These are phyloP conservation scores for Drosophila mimetica DNA, from an alignment of 2,888 invertebrate genomes.

Conservation along the genomic window DNA sequence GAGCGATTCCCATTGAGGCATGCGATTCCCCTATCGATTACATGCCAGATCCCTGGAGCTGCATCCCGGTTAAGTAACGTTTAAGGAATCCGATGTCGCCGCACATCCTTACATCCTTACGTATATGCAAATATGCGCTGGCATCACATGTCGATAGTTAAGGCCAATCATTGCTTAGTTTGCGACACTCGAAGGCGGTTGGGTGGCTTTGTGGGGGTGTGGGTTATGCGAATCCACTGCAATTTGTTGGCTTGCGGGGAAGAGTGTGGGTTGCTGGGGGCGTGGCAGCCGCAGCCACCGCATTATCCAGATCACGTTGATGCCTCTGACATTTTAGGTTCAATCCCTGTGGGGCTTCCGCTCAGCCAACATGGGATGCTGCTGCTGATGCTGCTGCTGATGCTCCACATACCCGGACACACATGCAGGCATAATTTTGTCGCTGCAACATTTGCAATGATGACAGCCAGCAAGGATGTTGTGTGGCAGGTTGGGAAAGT, in stretches of 20 bases:
- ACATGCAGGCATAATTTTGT: slow-evolving; percentile 68
- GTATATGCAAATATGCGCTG: slow-evolving; percentile 29
- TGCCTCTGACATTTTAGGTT: slow-evolving; percentile 77
- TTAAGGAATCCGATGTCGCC: slow-evolving; percentile 40
- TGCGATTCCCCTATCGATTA: slow-evolving; percentile 38
- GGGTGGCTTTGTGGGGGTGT: neutral
- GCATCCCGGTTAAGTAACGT: slow-evolving; percentile 38
- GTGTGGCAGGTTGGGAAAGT: slow-evolving; percentile 25
- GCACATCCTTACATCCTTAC: slow-evolving; percentile 35
- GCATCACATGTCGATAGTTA: slow-evolving; percentile 53
- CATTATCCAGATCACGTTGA: slow-evolving; percentile 73
- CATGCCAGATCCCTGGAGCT: slow-evolving; percentile 34
- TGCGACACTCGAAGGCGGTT: slow-evolving; percentile 44
- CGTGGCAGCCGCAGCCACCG: slow-evolving; percentile 57
- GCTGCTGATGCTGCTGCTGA: slow-evolving; percentile 26
- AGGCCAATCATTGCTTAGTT: slow-evolving; percentile 58
- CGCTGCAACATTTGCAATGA: slow-evolving; percentile 73
- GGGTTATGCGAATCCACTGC: slow-evolving; percentile 20
- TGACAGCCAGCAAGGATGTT: slow-evolving; percentile 66
- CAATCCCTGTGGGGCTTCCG: slow-evolving; percentile 72
- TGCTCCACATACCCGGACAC: slow-evolving; percentile 22
- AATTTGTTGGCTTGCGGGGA: slow-evolving; percentile 26
- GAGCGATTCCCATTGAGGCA: slow-evolving; percentile 10
- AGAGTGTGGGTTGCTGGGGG: neutral
- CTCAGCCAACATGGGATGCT: slow-evolving; percentile 34